Evolutionary conservation across 2,797 vertebrate species (phyloP), one percentile per base, ranked within the genome.

Genomic region (Coregonus sp.): DNA sequence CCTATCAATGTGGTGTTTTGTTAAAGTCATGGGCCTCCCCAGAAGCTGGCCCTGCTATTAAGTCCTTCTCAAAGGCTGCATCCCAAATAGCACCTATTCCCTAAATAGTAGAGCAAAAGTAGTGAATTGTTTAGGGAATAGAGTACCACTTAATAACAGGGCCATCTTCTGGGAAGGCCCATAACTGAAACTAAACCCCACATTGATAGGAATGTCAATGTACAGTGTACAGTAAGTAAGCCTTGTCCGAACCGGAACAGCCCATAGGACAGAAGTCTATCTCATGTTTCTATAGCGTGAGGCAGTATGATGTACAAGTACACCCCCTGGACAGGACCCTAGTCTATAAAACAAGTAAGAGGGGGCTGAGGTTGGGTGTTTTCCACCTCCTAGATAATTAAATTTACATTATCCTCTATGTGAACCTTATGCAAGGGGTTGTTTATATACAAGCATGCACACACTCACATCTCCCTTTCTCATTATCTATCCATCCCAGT

Each of bases 381-480:
- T 40, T 50, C 18, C 67, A 70, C 7, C 47, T 71, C 35, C 40
- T 12, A 14, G 69, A 47, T 12, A 70, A 20, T 11, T 25, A 25
- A 1, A 25, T 25, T 25, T 25, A 25, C 25, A 25, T 25, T 47
- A 47, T 47, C 69, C 18, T 73, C 72, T 67, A 25, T 35, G 66
- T 47, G 66, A 72, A 79, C 75, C 35, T 71, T 74, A 79, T 73
- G 25, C 40, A 14, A 31, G 65, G 68, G 67, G 29, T 67, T 56
- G 78, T 73, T 37, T 14, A 74, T 47, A 29, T 29, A 29, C 37
- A 37, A 6, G 7, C 65, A 67, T 16, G 3, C 65, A 50, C 52
- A 73, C 71, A 16, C 72, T 52, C 52, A 33, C 73, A 2, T 33
- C 56, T n/a, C 31, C 9, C 15, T 59, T 52, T 72, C 25, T 72